Evolutionary conservation across 2,888 invertebrate genomes (phyloP).

Genomic region (Conistra vaccinii): DNA sequence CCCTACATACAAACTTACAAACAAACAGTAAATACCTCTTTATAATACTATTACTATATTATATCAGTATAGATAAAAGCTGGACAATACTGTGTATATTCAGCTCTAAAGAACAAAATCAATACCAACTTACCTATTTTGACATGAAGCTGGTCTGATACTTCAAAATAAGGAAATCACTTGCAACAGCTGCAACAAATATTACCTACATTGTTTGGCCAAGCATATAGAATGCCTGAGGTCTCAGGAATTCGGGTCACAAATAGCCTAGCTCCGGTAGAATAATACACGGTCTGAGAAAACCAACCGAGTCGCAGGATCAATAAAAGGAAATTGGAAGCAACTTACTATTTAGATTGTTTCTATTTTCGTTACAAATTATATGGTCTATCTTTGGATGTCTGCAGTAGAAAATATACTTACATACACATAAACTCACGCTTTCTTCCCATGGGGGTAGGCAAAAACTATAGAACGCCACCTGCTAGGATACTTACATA

Average conservation of each 20-base stretch:
- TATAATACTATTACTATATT: no score
- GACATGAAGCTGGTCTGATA: neutral
- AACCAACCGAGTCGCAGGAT: conserved; percentile 21
- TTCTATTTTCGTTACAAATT: conserved; percentile 2
- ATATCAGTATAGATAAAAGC: neutral
- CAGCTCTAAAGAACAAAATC: neutral
- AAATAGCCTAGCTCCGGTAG: conserved; percentile 20
- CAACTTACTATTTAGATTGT: conserved; percentile 20
- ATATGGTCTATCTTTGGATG: neutral
- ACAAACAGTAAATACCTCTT: no score
- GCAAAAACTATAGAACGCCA: no score
- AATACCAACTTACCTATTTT: neutral
- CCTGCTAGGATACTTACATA: no score
- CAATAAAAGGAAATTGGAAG: conserved; percentile 54
- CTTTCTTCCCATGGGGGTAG: no score
- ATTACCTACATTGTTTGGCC: conserved; percentile 12
- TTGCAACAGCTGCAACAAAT: conserved; percentile 37
- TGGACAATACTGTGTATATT: neutral
- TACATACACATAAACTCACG: no score
- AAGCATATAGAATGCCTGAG: conserved; percentile 35
- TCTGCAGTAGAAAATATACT: neutral
- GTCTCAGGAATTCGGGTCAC: conserved; percentile 32
- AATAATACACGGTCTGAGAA: conserved; percentile 33
- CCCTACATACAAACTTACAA: no score
- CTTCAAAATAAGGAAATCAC: conserved; percentile 40